Evolutionary conservation across 92 coral and sea anemone genomes (phyloP).

Genomic region (Paragorgia papillata): DNA sequence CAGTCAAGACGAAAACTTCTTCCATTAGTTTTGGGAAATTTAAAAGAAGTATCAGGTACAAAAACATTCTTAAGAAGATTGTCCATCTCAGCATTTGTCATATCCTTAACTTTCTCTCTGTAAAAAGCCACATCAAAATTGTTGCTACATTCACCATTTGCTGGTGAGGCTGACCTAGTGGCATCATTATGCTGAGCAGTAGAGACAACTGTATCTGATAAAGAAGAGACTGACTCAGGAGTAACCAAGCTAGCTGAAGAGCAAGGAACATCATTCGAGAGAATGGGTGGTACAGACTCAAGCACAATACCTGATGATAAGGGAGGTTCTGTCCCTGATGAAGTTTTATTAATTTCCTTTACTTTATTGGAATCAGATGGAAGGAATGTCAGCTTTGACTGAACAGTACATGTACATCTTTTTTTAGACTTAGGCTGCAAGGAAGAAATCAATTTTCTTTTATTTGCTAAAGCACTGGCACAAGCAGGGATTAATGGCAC

Average conservation of each 20-base stretch:
- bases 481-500: not conserved
- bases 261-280: too few species aligned
- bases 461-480: not conserved
- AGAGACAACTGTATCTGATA: too few species aligned
- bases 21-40: slow-evolving; percentile 20
- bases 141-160: not conserved
- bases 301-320: not conserved
- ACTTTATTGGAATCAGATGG: not conserved
- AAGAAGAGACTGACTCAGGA: too few species aligned
- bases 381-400: not conserved
- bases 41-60: not conserved
- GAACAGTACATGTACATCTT: not conserved
- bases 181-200: too few species aligned
- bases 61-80: not conserved
- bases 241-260: too few species aligned
- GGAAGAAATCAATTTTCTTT: not conserved
- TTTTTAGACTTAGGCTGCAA: not conserved
- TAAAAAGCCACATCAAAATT: not conserved
- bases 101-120: too few species aligned
- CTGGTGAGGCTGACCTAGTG: not conserved
- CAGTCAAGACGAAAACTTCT: not conserved
- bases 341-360: not conserved
- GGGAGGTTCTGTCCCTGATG: not conserved
- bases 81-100: not conserved
- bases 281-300: too few species aligned